Evolutionary conservation across 1,140 invertebrate species (phyloP), one percentile per base, ranked within the genome.

Genomic region (Rhagoletis zephyria): DNA sequence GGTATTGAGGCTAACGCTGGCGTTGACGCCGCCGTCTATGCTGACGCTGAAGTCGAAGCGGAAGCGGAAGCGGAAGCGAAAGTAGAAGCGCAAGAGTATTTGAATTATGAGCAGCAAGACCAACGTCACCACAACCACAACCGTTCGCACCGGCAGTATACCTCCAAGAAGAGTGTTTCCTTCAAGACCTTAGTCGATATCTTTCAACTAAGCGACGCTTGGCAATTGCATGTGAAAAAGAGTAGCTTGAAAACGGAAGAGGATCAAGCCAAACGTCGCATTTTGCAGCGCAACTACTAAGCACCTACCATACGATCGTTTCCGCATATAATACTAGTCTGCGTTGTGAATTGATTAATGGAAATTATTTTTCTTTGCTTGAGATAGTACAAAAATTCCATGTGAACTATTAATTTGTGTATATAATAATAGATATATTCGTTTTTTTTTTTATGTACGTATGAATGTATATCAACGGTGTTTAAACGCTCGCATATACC

Each of bases 191-290:
- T 86, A 40, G 85, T 86, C 16, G 85, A 86, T 12, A 86, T 86
- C 12, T 86, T 63, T 51, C 85, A 86, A n/a, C 16, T 86, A 51
- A 86, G 85, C 60, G 85, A 86, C 12, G 85, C 85, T 3, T 86
- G 85, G 85, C 85, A 86, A 42, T 63, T 86, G 85, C 59, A 86
- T 51, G 85, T 86, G 30, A 86, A 86, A 16, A 86, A 86, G 60
- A 86, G 85, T 14, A 61, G n/a, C 5, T 63, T 86, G 59, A 86
- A 86, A 86, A 86, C 85, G 4, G 85, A 86, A 7, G 85, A 86
- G 85, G 85, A 86, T 59, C 85, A 86, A 40, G 85, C 85, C 5
- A 86, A 86, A 63, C 85, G 85, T 10, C 85, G 85, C 30, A 86
- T 86, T 7, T 6, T 86, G 14, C 85, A 86, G 63, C 85, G 85